Evolutionary conservation across 2,888 invertebrate genomes (phyloP).

Genomic region (Eupeodes latifasciatus): DNA sequence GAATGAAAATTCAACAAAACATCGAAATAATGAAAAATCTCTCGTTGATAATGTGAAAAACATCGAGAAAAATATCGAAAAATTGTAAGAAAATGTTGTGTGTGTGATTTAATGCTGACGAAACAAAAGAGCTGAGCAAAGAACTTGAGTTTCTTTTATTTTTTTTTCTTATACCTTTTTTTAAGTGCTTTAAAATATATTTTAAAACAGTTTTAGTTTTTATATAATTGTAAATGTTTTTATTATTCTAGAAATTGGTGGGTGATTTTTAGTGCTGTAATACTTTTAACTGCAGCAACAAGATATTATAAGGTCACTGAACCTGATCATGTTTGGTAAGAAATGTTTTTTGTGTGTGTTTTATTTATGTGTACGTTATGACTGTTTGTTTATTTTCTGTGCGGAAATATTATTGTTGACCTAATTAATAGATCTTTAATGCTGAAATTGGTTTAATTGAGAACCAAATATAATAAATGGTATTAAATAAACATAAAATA

Average conservation of each 20-base stretch:
- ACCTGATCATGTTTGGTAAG: constrained; percentile 97
- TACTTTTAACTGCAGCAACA: constrained; percentile 89
- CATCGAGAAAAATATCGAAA: constrained; percentile 61
- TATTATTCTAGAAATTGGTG: constrained; percentile 86
- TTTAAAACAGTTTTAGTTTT: not conserved
- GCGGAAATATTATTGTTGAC: constrained; percentile 4
- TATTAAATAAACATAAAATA: not conserved
- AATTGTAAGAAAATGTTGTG: constrained; percentile 71
- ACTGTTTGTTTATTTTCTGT: not conserved
- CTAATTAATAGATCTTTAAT: constrained; percentile 16
- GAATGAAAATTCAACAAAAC: constrained; percentile 40
- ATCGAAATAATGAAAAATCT: constrained; percentile 19
- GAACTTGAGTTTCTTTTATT: constrained; percentile 70
- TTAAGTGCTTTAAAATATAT: not conserved
- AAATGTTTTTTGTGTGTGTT: constrained; percentile 60
- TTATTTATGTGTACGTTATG: not conserved
- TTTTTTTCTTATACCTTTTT: not conserved
- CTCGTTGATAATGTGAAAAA: constrained; percentile 20
- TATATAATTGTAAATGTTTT: not conserved
- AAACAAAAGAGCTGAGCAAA: constrained; percentile 77
- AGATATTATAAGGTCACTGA: constrained; percentile 95
- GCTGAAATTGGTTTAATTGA: not conserved
- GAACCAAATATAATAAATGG: not conserved
- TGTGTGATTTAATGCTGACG: not conserved
- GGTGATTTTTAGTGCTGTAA: constrained; percentile 87